These are phyloP conservation scores for Hestina assimilis DNA, from an alignment of 1,140 invertebrate genomes.

Conservation along the genomic window DNA sequence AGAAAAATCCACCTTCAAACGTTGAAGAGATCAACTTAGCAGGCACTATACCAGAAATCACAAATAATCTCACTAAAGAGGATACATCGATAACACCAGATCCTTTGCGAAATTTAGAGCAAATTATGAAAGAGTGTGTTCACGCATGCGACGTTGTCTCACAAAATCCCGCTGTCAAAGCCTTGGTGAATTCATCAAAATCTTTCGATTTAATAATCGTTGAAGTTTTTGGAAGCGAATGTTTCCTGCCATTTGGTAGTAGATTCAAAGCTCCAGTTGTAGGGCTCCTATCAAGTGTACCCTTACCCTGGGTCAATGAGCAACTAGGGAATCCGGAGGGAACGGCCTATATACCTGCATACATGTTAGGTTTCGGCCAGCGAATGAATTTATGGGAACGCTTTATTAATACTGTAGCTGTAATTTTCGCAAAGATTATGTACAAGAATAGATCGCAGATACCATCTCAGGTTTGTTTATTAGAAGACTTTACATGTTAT, in stretches of 20 bases:
- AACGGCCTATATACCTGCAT: conserved; percentile 80
- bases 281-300: conserved; percentile 78
- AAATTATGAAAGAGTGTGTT: conserved; percentile 69
- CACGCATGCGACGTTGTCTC: conserved; percentile 67
- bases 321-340: conserved; percentile 82
- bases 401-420: conserved; percentile 75
- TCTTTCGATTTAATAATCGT: conserved; percentile 83
- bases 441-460: conserved; percentile 64
- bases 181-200: conserved; percentile 58
- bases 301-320: conserved; percentile 81
- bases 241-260: conserved; percentile 78
- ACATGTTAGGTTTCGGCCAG: conserved; percentile 76
- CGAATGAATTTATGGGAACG: conserved; percentile 81
- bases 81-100: conserved; percentile 59
- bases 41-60: conserved; percentile 72
- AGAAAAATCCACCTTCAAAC: conserved; percentile 68
- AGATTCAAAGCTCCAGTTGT: conserved; percentile 80
- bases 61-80: conserved; percentile 68
- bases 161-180: conserved; percentile 53
- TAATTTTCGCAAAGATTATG: conserved; percentile 54
- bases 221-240: conserved; percentile 84
- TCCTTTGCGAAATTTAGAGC: conserved; percentile 65
- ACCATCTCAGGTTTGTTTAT: conserved; percentile 59
- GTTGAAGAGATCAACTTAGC: conserved; percentile 69
- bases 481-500: too few relatives aligned